phyloP scores from a whole-genome alignment of 23 tunicate species.

The Trididemnum nubilum region DNA sequence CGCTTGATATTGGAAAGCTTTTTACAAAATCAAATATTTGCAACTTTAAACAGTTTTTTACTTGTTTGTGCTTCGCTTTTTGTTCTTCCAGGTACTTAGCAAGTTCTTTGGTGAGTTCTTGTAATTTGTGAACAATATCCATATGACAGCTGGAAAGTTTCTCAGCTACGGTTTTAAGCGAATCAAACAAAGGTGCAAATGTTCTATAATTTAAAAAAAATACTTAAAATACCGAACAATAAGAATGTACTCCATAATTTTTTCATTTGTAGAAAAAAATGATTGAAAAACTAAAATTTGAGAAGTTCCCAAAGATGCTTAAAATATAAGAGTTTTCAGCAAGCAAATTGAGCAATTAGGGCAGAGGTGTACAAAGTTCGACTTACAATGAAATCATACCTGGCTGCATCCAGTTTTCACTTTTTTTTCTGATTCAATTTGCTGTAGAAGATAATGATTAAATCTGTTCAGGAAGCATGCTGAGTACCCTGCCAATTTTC shows the following conservation, averaged over 20 bases:
- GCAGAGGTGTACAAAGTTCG: too few relatives aligned
- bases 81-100: constrained; percentile 84
- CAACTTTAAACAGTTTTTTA: too few relatives aligned
- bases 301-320: not conserved
- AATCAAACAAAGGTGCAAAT: constrained; percentile 82
- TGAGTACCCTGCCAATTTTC: too few relatives aligned
- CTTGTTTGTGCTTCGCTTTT: constrained; percentile 78
- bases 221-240: not conserved
- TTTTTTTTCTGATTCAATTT: too few relatives aligned
- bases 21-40: too few relatives aligned
- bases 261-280: too few relatives aligned
- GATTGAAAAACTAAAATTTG: not conserved
- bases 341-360: too few relatives aligned
- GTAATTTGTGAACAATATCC: constrained; percentile 72
- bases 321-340: not conserved
- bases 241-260: not conserved
- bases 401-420: too few relatives aligned
- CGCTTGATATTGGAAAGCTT: too few relatives aligned
- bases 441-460: too few relatives aligned
- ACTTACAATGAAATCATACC: too few relatives aligned
- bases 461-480: not conserved
- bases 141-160: constrained; percentile 86
- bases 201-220: constrained; percentile 47
- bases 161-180: constrained; percentile 56
- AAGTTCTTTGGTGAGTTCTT: constrained; percentile 81